Evolutionary conservation across 1,140 invertebrate genomes (phyloP).

Genomic region (Musca domestica): DNA sequence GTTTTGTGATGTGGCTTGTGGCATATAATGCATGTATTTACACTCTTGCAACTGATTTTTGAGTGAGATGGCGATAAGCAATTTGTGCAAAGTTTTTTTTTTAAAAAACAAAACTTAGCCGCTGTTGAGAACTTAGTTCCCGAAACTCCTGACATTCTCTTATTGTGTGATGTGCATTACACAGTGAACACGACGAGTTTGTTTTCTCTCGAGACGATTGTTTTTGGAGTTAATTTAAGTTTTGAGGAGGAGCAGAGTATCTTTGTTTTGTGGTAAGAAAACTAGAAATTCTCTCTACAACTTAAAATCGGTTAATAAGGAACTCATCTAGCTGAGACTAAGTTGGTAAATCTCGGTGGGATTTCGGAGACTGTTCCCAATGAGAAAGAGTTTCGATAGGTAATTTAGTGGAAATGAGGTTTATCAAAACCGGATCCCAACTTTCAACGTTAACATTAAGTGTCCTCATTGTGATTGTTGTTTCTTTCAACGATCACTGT

Average conservation of each 20-base stretch:
- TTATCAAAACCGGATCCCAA: conserved; percentile 10
- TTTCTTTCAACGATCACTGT: no score
- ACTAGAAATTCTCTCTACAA: neutral
- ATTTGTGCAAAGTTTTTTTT: neutral
- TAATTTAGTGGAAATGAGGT: conserved; percentile 2
- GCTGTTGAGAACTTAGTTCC: neutral
- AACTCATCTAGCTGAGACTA: conserved; percentile 2
- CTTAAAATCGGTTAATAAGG: neutral
- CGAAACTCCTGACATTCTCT: neutral
- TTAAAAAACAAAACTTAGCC: neutral
- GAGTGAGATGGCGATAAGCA: neutral
- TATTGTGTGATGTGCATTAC: neutral
- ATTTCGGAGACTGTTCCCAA: conserved; percentile 15
- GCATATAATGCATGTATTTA: neutral
- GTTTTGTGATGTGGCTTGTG: neutral
- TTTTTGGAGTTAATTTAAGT: neutral
- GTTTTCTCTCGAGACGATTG: neutral
- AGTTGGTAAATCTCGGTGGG: neutral
- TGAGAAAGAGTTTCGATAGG: neutral
- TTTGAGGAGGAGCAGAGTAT: neutral
- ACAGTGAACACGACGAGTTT: neutral
- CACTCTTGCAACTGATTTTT: neutral
- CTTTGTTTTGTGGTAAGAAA: neutral
- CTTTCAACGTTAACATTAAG: neutral
- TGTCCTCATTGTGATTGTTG: no score